Percentiles rank a stretch among this genome's conserved stretches.
Evolutionary conservation across 2,797 vertebrate species (phyloP).

Genomic region (Coregonus ussuriensis): DNA sequence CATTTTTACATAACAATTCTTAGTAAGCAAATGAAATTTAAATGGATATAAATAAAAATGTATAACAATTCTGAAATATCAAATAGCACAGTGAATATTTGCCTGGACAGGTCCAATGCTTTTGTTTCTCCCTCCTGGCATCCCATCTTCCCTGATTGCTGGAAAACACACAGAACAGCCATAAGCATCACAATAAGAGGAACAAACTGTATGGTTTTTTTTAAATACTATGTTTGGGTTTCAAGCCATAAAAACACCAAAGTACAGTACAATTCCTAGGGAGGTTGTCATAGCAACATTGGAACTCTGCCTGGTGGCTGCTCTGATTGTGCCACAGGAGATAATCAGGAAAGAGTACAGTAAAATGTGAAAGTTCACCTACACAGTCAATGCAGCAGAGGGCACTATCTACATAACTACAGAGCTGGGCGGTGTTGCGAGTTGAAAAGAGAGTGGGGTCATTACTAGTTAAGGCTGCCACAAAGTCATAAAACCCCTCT

Average conservation of each 20-base stretch:
- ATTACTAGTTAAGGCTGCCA: too few species aligned
- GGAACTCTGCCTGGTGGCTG: constrained; percentile 48
- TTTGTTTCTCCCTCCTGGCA: constrained; percentile 99
- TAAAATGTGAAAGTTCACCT: not conserved
- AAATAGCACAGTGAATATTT: constrained; percentile 44
- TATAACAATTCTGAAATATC: not conserved
- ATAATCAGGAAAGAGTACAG: not conserved
- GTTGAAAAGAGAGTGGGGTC: not conserved
- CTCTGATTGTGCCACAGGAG: not conserved
- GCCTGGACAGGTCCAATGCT: constrained; percentile 99
- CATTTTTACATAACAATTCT: too few species aligned
- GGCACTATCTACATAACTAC: constrained; percentile 38
- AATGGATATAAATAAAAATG: not conserved
- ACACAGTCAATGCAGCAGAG: constrained; percentile 39
- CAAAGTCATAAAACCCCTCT: too few species aligned
- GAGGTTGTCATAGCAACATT: not conserved
- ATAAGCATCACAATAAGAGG: not conserved
- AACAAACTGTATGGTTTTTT: too few species aligned
- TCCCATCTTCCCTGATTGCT: constrained; percentile 99
- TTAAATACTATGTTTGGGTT: not conserved
- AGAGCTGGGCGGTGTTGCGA: not conserved
- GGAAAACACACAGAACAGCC: constrained; percentile 39
- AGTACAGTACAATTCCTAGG: not conserved
- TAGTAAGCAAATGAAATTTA: not conserved
- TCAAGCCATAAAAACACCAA: not conserved